phyloP scores from a whole-genome alignment of 23 tunicate genomes.

The Botrylloides violaceus region DNA sequence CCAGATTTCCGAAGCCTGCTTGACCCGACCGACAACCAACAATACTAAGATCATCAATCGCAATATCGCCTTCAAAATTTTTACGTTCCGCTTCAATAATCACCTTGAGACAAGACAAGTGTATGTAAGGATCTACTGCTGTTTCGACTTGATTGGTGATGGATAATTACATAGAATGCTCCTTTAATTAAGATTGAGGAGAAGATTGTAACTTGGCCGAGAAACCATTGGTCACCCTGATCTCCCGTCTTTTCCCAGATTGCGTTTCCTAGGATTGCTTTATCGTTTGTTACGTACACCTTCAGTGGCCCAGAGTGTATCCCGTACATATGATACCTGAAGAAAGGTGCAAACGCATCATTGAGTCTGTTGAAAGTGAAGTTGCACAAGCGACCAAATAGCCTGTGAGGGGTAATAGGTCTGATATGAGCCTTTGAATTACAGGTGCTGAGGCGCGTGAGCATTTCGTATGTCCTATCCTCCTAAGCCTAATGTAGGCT shows the following conservation, averaged over 20 bases:
- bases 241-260: slow-evolving; percentile 54
- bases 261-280: neutral
- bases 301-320: slow-evolving; percentile 44
- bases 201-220: slow-evolving; percentile 36
- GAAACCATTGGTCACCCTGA: slow-evolving; percentile 46
- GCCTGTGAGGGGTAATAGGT: too few species aligned
- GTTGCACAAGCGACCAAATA: too few species aligned
- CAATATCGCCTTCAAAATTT: slow-evolving; percentile 60
- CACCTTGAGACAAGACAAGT: too few species aligned
- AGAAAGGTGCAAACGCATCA: too few species aligned
- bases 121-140: too few species aligned
- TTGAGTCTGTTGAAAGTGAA: too few species aligned
- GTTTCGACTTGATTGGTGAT: too few species aligned
- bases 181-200: neutral
- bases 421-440: too few species aligned
- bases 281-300: slow-evolving; percentile 30
- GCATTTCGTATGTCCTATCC: too few species aligned
- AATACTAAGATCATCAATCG: slow-evolving; percentile 72
- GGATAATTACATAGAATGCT: slow-evolving; percentile 4
- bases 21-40: slow-evolving; percentile 35
- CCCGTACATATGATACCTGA: slow-evolving; percentile 61
- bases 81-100: slow-evolving; percentile 63
- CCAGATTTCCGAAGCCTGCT: neutral
- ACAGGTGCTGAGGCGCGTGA: too few species aligned
- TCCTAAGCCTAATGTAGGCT: too few species aligned